Evolutionary conservation across 2,113 vertebrate genomes (phyloP).

Genomic region (Cryptoleucopteryx plumbea): DNA sequence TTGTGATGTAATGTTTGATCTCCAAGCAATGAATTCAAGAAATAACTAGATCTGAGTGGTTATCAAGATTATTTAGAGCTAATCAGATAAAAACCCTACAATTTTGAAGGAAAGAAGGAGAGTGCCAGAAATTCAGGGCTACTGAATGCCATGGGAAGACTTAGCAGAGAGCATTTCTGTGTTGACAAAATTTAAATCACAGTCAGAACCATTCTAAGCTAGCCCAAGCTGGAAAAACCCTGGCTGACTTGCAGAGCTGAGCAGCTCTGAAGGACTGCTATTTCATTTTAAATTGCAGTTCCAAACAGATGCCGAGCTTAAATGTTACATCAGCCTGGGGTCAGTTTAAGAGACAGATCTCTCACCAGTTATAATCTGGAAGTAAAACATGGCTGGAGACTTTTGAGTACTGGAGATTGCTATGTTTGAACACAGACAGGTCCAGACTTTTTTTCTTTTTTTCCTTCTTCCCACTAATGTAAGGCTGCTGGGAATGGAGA

Average conservation of each 20-base stretch:
- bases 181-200: neutral
- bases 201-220: neutral
- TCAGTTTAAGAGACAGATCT: neutral
- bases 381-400: neutral
- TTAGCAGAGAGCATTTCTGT: neutral
- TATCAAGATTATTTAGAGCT: neutral
- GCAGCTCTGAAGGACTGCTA: neutral
- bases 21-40: conserved; percentile 26
- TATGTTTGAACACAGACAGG: neutral
- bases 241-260: neutral
- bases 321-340: neutral
- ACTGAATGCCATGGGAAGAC: neutral
- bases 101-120: neutral
- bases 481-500: neutral
- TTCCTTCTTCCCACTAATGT: neutral
- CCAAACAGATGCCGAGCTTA: neutral
- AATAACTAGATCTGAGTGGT: conserved; percentile 29
- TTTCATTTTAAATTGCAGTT: neutral
- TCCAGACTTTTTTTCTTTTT: neutral
- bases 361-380: neutral
- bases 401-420: neutral
- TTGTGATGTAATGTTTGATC: conserved; percentile 32
- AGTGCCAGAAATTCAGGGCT: conserved; percentile 11
- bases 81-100: conserved; percentile 12
- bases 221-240: neutral